Percentiles rank a stretch among this genome's conserved stretches.
Conservation (phyloP, 2,797 vertebrate species). For the Epinephelus coioides region DNA sequence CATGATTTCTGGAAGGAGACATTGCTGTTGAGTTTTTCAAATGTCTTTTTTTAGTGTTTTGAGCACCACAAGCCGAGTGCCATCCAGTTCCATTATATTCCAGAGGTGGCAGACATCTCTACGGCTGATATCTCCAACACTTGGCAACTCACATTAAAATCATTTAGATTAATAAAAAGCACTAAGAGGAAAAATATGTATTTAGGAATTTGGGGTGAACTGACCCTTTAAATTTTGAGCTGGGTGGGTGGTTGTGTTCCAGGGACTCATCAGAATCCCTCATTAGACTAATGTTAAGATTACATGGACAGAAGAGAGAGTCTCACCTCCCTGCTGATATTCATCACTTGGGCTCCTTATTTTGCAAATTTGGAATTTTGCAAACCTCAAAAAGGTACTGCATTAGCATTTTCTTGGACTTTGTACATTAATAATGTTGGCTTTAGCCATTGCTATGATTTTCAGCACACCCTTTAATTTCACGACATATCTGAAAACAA, state of each 20-base stretch:
- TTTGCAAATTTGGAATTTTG: neutral
- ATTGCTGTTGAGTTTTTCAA: too few species aligned
- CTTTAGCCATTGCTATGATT: constrained; percentile 4
- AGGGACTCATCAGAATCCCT: constrained; percentile 6
- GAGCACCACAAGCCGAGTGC: too few species aligned
- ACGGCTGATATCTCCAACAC: too few species aligned
- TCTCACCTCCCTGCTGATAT: constrained; percentile 18
- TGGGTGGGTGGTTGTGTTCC: neutral
- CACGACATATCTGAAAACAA: neutral
- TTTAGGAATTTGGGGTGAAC: too few species aligned
- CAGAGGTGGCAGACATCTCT: too few species aligned
- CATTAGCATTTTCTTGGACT: neutral
- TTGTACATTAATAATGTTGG: constrained; percentile 2
- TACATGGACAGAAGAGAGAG: neutral
- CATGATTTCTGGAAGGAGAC: too few species aligned
- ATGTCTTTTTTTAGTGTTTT: too few species aligned
- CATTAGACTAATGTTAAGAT: neutral
- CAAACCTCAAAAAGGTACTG: neutral
- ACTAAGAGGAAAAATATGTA: too few species aligned
- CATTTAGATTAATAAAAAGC: too few species aligned
- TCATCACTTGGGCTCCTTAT: constrained; percentile 16
- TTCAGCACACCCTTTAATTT: neutral
- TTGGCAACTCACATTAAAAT: too few species aligned
- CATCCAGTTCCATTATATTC: too few species aligned
- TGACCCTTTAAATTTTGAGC: neutral